phyloP scores from a whole-genome alignment of 2,113 vertebrate genomes.

The Bettongia penicillata region DNA sequence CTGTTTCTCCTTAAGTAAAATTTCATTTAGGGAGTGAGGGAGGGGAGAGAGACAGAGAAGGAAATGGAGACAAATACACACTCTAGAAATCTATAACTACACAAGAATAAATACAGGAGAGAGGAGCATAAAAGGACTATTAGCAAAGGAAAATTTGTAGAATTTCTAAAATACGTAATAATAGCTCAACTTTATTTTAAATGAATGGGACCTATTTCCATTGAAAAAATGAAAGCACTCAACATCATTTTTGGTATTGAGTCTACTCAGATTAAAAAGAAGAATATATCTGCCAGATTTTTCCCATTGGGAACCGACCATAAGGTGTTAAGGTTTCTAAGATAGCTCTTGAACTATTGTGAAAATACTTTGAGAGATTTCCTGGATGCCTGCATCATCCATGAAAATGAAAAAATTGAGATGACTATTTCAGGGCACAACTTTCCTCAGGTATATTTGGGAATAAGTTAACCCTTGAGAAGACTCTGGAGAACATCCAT shows the following conservation, averaged over 20 bases:
- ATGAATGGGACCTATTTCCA: not conserved
- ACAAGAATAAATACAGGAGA: not conserved
- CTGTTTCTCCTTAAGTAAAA: not conserved
- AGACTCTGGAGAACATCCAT: not conserved
- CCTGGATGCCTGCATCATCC: constrained; percentile 11
- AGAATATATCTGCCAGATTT: not conserved
- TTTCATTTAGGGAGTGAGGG: not conserved
- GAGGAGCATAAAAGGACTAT: not conserved
- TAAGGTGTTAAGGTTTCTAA: not conserved
- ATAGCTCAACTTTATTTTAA: not conserved
- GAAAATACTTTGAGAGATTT: not conserved
- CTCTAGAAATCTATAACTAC: not conserved
- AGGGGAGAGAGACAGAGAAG: not conserved
- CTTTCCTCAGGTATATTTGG: constrained; percentile 49
- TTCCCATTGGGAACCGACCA: not conserved
- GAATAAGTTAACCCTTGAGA: not conserved
- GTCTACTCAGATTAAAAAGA: not conserved
- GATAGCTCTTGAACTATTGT: not conserved
- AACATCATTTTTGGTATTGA: not conserved
- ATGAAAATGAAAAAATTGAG: constrained; percentile 8
- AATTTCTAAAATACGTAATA: not conserved
- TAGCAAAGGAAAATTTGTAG: not conserved
- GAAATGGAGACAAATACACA: not conserved
- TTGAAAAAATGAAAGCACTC: not conserved
- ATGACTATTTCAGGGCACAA: constrained; percentile 56